Conservation (phyloP, 30 jellyfish, hydroid and myxozoan genomes). For the Aurelia aurita region DNA sequence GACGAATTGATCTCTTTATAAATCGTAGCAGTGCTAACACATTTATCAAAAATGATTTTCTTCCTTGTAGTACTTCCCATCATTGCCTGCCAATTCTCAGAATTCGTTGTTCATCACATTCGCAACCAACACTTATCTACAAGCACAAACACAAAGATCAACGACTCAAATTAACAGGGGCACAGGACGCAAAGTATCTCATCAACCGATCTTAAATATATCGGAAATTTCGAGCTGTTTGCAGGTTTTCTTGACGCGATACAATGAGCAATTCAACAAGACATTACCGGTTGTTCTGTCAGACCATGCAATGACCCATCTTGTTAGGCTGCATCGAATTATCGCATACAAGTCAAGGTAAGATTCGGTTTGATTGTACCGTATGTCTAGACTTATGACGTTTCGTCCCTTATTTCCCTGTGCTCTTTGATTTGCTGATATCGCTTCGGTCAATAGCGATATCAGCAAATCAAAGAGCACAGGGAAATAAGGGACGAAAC, state of each 20-base stretch:
- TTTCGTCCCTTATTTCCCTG: too few relatives aligned
- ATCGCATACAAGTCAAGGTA: conserved; percentile 58
- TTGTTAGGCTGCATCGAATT: conserved; percentile 63
- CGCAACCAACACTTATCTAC: conserved; percentile 57
- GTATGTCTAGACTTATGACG: too few relatives aligned
- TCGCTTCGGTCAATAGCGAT: too few relatives aligned
- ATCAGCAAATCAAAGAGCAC: too few relatives aligned
- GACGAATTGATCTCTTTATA: too few relatives aligned
- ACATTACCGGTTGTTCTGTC: conserved; percentile 55
- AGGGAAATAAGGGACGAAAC: too few relatives aligned
- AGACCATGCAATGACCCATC: conserved; percentile 50
- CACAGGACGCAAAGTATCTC: conserved; percentile 41
- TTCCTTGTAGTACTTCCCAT: conserved; percentile 50
- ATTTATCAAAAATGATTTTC: too few relatives aligned
- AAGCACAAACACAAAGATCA: conserved; percentile 71
- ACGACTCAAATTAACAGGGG: conserved; percentile 33
- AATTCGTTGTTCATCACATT: conserved; percentile 64
- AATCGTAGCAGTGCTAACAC: too few relatives aligned
- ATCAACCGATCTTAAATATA: conserved; percentile 43
- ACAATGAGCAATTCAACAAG: conserved; percentile 61
- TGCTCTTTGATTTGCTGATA: too few relatives aligned
- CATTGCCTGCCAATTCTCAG: conserved; percentile 76
- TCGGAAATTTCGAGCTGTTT: conserved; percentile 36
- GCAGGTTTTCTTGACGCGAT: conserved; percentile 53
- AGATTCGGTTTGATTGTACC: background rate